Conservation (phyloP, 2,113 vertebrate genomes). For the Acanthisitta chloris region DNA sequence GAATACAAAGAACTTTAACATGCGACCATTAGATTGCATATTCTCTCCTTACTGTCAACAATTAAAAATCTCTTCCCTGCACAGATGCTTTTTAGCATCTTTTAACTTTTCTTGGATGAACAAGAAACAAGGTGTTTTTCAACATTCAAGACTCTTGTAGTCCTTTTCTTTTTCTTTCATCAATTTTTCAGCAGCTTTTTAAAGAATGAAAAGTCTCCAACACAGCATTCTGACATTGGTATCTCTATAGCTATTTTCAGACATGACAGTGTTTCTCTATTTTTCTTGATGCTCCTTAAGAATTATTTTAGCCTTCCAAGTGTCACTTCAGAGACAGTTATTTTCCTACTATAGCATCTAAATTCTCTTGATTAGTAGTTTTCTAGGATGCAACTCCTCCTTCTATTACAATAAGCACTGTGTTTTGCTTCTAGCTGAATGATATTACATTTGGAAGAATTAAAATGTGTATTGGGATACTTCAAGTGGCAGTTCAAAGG, state of each 20-base stretch:
- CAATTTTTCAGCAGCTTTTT: not conserved
- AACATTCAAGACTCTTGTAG: not conserved
- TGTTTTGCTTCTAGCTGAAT: not conserved
- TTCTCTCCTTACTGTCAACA: not conserved
- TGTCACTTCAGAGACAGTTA: not conserved
- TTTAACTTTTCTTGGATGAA: not conserved
- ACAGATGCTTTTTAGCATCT: not conserved
- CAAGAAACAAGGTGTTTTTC: not conserved
- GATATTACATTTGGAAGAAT: not conserved
- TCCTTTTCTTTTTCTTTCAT: not conserved
- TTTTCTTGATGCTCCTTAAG: not conserved
- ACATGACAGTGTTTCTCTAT: not conserved
- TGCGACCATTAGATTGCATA: not conserved
- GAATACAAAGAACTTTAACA: not conserved
- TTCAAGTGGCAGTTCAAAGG: not conserved
- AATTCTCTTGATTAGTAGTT: not conserved
- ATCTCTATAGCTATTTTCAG: not conserved
- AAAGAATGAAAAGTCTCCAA: not conserved
- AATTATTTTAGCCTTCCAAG: not conserved
- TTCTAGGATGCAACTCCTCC: not conserved
- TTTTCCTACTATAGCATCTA: not conserved
- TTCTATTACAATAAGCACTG: not conserved
- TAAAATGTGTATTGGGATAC: not conserved
- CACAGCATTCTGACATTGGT: not conserved
- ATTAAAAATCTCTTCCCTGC: not conserved